Evolutionary conservation across 1,140 invertebrate genomes (phyloP).

Genomic region (Polypedilum pembai): DNA sequence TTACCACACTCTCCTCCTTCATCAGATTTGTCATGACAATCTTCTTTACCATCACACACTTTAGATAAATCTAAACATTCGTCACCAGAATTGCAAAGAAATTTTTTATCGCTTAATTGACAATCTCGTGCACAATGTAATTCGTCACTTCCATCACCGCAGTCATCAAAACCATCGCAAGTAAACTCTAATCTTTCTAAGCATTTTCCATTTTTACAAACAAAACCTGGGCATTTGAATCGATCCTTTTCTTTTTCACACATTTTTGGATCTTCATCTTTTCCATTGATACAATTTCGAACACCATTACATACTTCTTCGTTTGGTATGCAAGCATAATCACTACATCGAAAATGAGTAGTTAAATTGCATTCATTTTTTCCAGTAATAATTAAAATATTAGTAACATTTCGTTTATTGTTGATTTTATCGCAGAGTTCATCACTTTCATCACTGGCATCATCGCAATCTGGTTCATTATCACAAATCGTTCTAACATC

Average conservation of each 20-base stretch:
- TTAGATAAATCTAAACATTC: conserved; percentile 48
- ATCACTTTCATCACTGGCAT: conserved; percentile 45
- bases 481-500: conserved; percentile 44
- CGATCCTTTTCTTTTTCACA: conserved; percentile 39
- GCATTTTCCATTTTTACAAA: conserved; percentile 39
- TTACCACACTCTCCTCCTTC: conserved; percentile 37
- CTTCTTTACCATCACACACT: conserved; percentile 53
- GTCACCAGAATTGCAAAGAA: conserved; percentile 40
- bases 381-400: background rate
- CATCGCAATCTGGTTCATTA: conserved; percentile 48
- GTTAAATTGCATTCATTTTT: conserved; percentile 44
- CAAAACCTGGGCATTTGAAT: conserved; percentile 36
- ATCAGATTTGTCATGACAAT: conserved; percentile 45
- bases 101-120: conserved; percentile 35
- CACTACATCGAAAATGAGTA: conserved; percentile 49
- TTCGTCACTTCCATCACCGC: conserved; percentile 59
- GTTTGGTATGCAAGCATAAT: conserved; percentile 56
- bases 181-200: conserved; percentile 37
- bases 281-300: conserved; percentile 67
- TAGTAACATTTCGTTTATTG: background rate
- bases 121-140: conserved; percentile 44
- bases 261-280: conserved; percentile 60
- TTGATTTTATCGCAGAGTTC: conserved; percentile 31
- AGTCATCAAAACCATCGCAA: conserved; percentile 49
- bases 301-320: conserved; percentile 63